phyloP scores from a whole-genome alignment of 23 tunicate genomes.

The Trididemnum nubilum region DNA sequence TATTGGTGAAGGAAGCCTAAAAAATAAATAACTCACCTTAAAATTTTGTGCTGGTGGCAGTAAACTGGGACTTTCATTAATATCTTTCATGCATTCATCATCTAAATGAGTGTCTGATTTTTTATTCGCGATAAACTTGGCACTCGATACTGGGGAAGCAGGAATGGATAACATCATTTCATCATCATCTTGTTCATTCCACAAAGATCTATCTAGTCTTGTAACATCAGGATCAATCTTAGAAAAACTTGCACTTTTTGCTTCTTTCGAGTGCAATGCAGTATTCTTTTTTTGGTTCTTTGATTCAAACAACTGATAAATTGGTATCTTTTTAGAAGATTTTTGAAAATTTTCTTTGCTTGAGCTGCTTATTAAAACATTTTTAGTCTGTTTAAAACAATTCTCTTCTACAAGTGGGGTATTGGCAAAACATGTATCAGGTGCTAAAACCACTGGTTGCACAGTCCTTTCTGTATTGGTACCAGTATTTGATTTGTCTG shows the following conservation, averaged over 20 bases:
- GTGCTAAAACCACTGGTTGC: too few relatives aligned
- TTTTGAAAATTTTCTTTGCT: too few relatives aligned
- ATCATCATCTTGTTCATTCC: not conserved
- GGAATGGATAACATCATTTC: conserved; percentile 21
- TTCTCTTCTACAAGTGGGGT: too few relatives aligned
- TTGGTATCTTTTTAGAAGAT: too few relatives aligned
- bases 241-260: not conserved
- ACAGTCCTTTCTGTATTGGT: too few relatives aligned
- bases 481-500: too few relatives aligned
- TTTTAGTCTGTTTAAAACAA: too few relatives aligned
- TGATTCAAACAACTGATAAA: too few relatives aligned
- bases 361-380: too few relatives aligned
- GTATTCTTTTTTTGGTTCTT: not conserved
- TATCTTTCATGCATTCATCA: not conserved
- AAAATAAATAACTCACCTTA: too few relatives aligned
- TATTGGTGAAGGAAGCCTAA: too few relatives aligned
- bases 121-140: not conserved
- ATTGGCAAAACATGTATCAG: too few relatives aligned
- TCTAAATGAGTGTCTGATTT: not conserved
- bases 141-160: conserved; percentile 24
- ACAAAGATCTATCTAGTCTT: not conserved
- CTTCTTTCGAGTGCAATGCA: not conserved
- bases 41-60: not conserved
- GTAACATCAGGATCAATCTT: not conserved
- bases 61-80: not conserved